These are phyloP conservation scores for Premnoplex brunnescens DNA, from an alignment of 2,797 vertebrate species.

Conservation along the genomic window DNA sequence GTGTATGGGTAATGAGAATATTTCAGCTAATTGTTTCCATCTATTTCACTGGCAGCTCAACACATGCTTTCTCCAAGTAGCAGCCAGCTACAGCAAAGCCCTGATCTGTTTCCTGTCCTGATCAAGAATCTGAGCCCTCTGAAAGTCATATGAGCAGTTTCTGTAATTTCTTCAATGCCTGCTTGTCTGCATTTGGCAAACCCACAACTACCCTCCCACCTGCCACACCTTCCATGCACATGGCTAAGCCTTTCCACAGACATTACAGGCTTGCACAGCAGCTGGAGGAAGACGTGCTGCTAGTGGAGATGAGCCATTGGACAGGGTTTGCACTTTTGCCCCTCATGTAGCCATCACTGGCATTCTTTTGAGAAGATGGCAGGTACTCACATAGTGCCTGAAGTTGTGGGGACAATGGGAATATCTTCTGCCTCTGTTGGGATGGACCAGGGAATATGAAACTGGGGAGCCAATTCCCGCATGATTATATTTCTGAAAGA, in stretches of 20 bases:
- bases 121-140: not conserved
- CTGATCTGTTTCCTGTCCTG: not conserved
- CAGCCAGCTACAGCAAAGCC: not conserved
- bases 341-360: not conserved
- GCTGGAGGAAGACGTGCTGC: not conserved
- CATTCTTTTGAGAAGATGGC: not conserved
- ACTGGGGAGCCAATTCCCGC: conserved; percentile 96
- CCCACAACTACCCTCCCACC: not conserved
- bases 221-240: not conserved
- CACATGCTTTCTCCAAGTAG: not conserved
- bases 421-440: conserved; percentile 98
- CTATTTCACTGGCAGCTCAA: not conserved
- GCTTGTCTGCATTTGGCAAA: not conserved
- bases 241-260: not conserved
- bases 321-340: not conserved
- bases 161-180: not conserved
- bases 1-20: not conserved
- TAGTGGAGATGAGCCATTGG: not conserved
- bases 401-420: conserved; percentile 98
- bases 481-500: conserved; percentile 93
- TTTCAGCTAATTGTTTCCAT: not conserved
- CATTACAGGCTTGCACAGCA: not conserved
- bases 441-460: conserved; percentile 98
- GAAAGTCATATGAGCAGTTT: not conserved
- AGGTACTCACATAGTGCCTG: conserved; percentile 94